Evolutionary conservation across 2,113 vertebrate genomes (phyloP), one percentile per base, ranked within the genome.

Genomic region (Columbina picui): DNA sequence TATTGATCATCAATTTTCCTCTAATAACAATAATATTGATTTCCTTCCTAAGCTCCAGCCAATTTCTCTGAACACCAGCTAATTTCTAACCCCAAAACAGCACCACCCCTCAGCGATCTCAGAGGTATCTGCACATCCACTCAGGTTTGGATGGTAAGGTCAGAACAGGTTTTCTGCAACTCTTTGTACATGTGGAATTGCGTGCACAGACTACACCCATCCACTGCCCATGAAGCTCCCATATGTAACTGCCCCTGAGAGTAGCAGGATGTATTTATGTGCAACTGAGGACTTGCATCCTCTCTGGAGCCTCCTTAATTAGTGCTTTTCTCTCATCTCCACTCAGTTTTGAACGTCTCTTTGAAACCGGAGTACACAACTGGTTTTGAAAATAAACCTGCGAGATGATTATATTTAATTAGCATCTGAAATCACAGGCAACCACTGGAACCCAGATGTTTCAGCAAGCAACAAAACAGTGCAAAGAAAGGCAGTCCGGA

Each of bases 361-460:
- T 56, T 81, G 70, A 74, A 91, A 87, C 49, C 45, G 41, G 65
- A 96, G 57, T 49, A 68, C 81, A 10, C 14, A n/a, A 19, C 27
- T 17, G 15, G 2, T 50, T 55, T 83, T 76, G 73, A 85, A 85
- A 93, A 73, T 29, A 85, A 87, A 64, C 84, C 82, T 65, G 74
- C 70, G 79, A 16, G 15, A 49, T 23, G 70, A 92, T 76, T 60
- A 25, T 69, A 77, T 18, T 81, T 87, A 68, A 89, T 93, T 87
- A 91, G 84, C 84, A 69, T 88, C 74, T 65, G 61, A 84, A 94
- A 76, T 45, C 70, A 34, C 81, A 87, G 70, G 65, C 77, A 84
- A 19, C 41, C 61, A 45, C 75, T 91, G 93, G 74, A 52, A 75
- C 55, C 89, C 94, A 94, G 81, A 96, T 89, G 93, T 91, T 82